phyloP scores from a whole-genome alignment of 2,113 vertebrate species.

The Sceloporus tristichus region DNA sequence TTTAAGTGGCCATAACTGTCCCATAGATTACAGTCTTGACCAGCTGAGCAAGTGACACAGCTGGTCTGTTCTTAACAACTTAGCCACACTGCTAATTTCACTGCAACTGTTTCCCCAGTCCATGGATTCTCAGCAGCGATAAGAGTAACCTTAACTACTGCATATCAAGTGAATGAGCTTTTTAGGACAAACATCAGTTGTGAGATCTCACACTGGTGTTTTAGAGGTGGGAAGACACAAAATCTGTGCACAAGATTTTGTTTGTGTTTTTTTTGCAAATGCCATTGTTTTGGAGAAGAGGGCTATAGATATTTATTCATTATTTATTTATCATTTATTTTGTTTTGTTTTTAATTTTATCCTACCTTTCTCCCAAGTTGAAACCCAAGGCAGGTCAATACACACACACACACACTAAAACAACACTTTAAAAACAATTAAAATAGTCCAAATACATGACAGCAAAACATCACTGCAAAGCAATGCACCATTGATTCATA shows the following conservation, averaged over 20 bases:
- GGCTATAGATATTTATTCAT: not conserved
- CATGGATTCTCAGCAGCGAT: not conserved
- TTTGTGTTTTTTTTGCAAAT: not conserved
- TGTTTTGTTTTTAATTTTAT: too few relatives aligned
- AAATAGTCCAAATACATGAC: not conserved
- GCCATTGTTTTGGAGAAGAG: not conserved
- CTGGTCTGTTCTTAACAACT: not conserved
- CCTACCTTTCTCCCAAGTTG: too few relatives aligned
- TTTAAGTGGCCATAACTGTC: not conserved
- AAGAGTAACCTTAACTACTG: conserved; percentile 12
- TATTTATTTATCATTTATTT: too few relatives aligned
- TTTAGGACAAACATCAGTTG: not conserved
- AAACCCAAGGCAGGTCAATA: too few relatives aligned
- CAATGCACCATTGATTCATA: not conserved
- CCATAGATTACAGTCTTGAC: not conserved
- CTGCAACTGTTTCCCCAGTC: not conserved
- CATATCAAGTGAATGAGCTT: not conserved
- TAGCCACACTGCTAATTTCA: not conserved
- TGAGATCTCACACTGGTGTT: not conserved
- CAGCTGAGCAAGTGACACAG: not conserved
- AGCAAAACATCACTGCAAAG: not conserved
- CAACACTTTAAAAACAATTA: too few relatives aligned
- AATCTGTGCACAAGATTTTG: not conserved
- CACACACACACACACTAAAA: too few relatives aligned
- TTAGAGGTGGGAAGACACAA: not conserved